Base-by-base conservation (phyloP, 2,113 vertebrate species). In the Oreochromis tanganicae region DNA sequence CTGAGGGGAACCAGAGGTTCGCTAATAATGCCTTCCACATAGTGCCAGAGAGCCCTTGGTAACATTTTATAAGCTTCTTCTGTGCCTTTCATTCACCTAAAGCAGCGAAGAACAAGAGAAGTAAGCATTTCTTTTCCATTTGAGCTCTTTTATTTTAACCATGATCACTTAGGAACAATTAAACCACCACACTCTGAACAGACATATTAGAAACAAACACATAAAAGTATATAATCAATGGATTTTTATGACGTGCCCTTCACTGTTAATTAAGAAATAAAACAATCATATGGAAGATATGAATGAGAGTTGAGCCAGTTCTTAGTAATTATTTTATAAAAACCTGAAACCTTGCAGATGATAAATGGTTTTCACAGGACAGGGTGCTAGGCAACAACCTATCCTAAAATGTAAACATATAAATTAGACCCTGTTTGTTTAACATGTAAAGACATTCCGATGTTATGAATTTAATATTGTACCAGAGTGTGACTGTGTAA, bases 151-250 rank as follows among this genome's bases (percentile, higher is more conserved):
- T 43, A 6, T 41, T 68, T 68, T 68, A 68, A 8, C 34, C 19
- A n/a, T 6, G 9, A 66, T 12, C 3, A 41, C n/a, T 41, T 41
- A 41, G 11, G 36, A 68, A 24, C n/a, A 68, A 68, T 68, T 68
- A 68, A 68, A 68, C n/a, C 63, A 68, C 36, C 7, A 68, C 0
- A 21, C 1, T 68, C 13, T 48, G 68, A 75, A 19, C 43, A 75
- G 14, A 75, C 24, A 48, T 11, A 48, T 48, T 48, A 17, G 13
- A 73, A 27, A 73, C 2, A 46, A 73, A 46, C 68, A 38, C 19
- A 38, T 27, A 0, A 27, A 46, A 0, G 21, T 27, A 27, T 7
- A 21, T 27, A 3, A 46, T 27, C 21, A 0, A 43, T 24, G 21
- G 38, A 43, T 46, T 50, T 50, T 17, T 17, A 4, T 7, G 7